A percentile compares a stretch with the other conserved stretches of the same genome.
Evolutionary conservation across 2,797 vertebrate genomes (phyloP).

Genomic region (Syngnathus acus): DNA sequence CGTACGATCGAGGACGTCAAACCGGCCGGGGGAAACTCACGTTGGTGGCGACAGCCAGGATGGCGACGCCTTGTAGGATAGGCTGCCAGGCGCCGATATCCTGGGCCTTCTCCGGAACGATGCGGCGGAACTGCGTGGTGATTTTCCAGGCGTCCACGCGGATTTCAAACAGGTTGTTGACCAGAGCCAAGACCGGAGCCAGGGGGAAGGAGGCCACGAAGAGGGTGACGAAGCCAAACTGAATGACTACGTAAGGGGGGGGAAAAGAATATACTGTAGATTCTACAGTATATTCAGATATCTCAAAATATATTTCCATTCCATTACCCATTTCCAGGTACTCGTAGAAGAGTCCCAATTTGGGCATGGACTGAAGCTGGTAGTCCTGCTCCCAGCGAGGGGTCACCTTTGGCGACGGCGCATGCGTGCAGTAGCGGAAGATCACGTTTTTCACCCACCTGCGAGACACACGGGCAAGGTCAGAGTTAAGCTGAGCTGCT

Average conservation of each 20-base stretch:
- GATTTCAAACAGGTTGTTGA: slow-evolving; percentile 91
- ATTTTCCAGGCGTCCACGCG: slow-evolving; percentile 90
- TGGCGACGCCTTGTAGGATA: slow-evolving; percentile 86
- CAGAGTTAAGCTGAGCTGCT: background rate
- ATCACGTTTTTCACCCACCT: slow-evolving; percentile 90
- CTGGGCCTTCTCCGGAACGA: slow-evolving; percentile 83
- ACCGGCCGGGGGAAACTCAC: slow-evolving; percentile 58
- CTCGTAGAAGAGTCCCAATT: slow-evolving; percentile 87
- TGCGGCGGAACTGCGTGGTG: slow-evolving; percentile 82
- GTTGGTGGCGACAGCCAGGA: slow-evolving; percentile 87
- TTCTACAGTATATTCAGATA: too few relatives aligned
- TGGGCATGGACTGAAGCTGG: slow-evolving; percentile 75
- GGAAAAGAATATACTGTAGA: too few relatives aligned
- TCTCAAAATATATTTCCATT: too few relatives aligned
- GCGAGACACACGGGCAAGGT: background rate
- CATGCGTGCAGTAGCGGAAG: slow-evolving; percentile 63
- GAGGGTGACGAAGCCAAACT: slow-evolving; percentile 93
- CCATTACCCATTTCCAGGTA: slow-evolving; percentile 91
- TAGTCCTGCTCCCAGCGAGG: slow-evolving; percentile 95
- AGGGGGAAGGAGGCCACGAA: slow-evolving; percentile 94
- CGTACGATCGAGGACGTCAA: background rate
- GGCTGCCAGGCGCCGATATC: slow-evolving; percentile 92
- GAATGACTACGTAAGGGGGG: slow-evolving; percentile 74
- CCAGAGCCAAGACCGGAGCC: slow-evolving; percentile 85
- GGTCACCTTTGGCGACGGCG: slow-evolving; percentile 62